Base-by-base conservation (phyloP, 2,888 invertebrate genomes). In the Drosophila limbata region DNA sequence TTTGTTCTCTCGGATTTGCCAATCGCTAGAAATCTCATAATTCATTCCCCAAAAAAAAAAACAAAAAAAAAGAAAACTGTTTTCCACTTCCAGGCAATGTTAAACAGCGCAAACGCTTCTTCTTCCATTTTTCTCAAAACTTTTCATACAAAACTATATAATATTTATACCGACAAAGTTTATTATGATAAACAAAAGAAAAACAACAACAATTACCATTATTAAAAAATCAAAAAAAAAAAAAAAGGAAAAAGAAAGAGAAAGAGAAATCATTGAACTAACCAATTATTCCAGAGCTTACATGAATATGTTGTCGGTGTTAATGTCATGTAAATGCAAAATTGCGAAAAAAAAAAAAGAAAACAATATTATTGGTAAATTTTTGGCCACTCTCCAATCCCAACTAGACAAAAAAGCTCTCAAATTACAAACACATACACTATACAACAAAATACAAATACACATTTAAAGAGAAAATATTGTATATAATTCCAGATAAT, bases 251-350 rank as follows among this genome's bases (percentile, higher is more conserved):
- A 51, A 51, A n/a, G 4, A 39, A 39, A 4, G 13, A 37, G 2
- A 19, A 35, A n/a, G 21, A 25, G 25, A 57, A 57, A 47, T 31
- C 31, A 40, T 51, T 44, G 35, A 55, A 72, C 57, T 47, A 74
- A 71, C 57, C 72, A 74, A 74, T 77, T 75, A 75, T 77, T 72
- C 77, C 67, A 67, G 75, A 77, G 75, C 75, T 75, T 75, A 72
- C 70, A 70, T 61, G 74, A 74, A 64, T 37, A 65, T 70, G 51
- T 53, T 47, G 57, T 47, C 25, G 35, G 37, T 57, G 47, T 57
- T 57, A 40, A 62, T 62, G 60, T 64, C 72, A 70, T 70, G 64
- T 75, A 61, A 52, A 66, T 19, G 44, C 50, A 57, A 47, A 56
- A 25, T 25, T 35, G 10, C 31, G 1, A 21, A 21, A 21, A 21